A percentile compares a stretch with the other conserved stretches of the same genome.
phyloP scores from a whole-genome alignment of 2,797 vertebrate genomes.

The Pipistrellus nathusii region DNA sequence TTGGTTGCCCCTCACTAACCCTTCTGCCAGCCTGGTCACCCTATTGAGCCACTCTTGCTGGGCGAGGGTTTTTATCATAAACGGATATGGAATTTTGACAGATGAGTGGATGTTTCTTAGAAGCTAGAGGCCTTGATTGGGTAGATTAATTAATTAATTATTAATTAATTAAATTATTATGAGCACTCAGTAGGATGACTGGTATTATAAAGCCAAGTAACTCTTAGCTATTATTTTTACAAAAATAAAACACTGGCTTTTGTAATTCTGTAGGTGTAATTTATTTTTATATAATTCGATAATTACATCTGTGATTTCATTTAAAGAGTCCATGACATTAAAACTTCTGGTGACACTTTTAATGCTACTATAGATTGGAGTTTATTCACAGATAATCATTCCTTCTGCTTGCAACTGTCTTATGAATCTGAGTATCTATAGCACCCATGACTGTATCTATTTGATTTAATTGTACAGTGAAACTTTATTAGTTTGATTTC shows the following conservation, averaged over 20 bases:
- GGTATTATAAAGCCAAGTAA: neutral
- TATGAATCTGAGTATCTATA: neutral
- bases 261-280: neutral
- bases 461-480: neutral
- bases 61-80: neutral
- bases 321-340: neutral
- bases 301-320: neutral
- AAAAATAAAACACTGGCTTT: neutral
- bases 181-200: neutral
- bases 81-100: neutral
- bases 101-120: neutral
- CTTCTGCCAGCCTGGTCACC: no score
- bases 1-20: no score
- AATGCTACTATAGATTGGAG: neutral
- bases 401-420: neutral
- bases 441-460: neutral
- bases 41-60: no score
- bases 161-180: neutral
- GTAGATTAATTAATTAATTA: neutral
- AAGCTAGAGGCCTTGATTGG: neutral
- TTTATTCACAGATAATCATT: neutral
- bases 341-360: neutral
- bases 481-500: neutral
- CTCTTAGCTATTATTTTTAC: neutral
- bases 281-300: neutral